phyloP scores from a whole-genome alignment of 2,797 vertebrate genomes.

The Rhabdophis nuchalis region DNA sequence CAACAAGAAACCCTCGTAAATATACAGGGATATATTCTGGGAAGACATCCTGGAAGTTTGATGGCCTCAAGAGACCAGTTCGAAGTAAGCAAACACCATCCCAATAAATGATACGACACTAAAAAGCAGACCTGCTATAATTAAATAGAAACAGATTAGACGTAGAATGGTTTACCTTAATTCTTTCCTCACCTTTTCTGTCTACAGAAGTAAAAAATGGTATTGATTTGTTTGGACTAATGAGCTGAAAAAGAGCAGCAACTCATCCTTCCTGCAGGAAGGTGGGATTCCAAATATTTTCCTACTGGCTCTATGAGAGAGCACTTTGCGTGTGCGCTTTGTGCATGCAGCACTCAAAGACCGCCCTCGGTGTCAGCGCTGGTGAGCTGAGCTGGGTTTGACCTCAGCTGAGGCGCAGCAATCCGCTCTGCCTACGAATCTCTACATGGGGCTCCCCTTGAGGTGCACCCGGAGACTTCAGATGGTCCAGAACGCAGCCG shows the following conservation, averaged over 20 bases:
- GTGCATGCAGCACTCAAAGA: no score
- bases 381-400: no score
- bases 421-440: no score
- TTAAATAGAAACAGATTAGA: background rate
- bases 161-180: background rate
- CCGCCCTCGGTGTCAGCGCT: no score
- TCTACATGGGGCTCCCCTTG: no score
- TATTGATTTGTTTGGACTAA: slow-evolving; percentile 13
- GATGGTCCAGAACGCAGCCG: no score
- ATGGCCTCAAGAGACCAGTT: background rate
- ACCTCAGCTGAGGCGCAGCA: no score
- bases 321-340: no score
- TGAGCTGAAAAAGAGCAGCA: background rate
- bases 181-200: background rate
- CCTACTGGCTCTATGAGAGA: no score
- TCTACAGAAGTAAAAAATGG: slow-evolving; percentile 1
- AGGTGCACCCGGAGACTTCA: no score
- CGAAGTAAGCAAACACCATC: background rate
- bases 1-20: background rate
- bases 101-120: background rate
- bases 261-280: background rate
- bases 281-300: no score
- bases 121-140: background rate
- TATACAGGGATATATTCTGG: background rate
- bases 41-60: background rate